Evolutionary conservation across 2,888 invertebrate species (phyloP), one percentile per base, ranked within the genome.

Genomic region (Anthrax anthrax): DNA sequence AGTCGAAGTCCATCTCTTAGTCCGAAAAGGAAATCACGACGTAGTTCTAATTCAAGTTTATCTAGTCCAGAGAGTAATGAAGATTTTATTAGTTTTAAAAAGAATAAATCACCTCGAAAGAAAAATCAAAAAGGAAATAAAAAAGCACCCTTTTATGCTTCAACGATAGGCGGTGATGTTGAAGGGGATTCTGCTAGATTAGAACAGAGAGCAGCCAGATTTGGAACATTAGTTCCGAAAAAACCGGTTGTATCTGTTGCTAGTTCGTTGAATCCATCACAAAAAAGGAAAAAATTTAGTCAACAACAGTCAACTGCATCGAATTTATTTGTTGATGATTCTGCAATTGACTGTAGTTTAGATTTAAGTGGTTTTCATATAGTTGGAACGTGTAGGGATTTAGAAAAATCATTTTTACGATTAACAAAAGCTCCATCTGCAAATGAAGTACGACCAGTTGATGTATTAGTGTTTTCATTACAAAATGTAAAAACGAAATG

Each of bases 391-490:
- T 94, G 92, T 70, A 78, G 77, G 65, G 89, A 95, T 64, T 72
- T 98, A 60, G 97, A 98, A 70, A 98, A 99, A 68, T 85, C 86
- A 42, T 98, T 95, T 69, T 77, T 99, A 56, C 78, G 98, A 58
- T 75, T 98, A 46, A 99, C 98, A 34, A 79, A 92, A 81, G 95
- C 95, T 55, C 96, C 97, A 45, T 85, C 89, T 64, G 78, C 92
- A 39, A 80, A 83, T 63, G 86, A 88, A 63, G 90, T 98, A 50
- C 78, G 98, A 51, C 97, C 98, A 55, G 80, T 86, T 57, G 75
- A 81, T 62, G 82, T 98, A 42, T 76, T 99, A 50, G 75, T 75
- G 57, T 79, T 78, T 63, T 87, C 97, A 40, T 74, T 99, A 60
- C 79, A 78, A 61, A 84, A 88, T 72, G 95, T 97, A 13, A 92